phyloP scores from a whole-genome alignment of 2,797 vertebrate species.

The Erithacus rubecula region DNA sequence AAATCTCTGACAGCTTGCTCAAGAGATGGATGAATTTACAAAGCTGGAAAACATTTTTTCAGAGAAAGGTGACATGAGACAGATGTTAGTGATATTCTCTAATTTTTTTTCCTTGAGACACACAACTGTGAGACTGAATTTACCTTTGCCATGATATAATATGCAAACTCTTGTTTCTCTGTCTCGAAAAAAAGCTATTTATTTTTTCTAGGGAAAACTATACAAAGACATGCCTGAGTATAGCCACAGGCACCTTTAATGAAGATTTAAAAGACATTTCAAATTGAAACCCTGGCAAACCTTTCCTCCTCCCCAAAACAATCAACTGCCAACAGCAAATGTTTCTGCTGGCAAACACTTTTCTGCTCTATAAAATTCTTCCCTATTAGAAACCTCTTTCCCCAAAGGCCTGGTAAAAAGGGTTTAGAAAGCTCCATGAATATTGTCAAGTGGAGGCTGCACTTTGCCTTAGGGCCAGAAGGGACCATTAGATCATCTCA shows the following conservation, averaged over 20 bases:
- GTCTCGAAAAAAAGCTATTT: background rate
- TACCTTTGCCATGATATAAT: background rate
- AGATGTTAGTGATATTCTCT: background rate
- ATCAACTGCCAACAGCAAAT: slow-evolving; percentile 44
- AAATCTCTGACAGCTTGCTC: background rate
- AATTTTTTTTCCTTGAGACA: background rate
- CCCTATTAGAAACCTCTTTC: slow-evolving; percentile 29
- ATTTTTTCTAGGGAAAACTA: background rate
- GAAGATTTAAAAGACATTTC: slow-evolving; percentile 34
- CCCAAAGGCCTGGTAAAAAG: slow-evolving; percentile 57
- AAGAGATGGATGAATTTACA: slow-evolving; percentile 14
- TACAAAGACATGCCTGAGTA: slow-evolving; percentile 1
- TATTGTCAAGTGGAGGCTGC: slow-evolving; percentile 2
- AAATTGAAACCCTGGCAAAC: slow-evolving; percentile 33
- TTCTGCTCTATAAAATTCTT: slow-evolving; percentile 51
- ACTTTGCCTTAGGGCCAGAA: slow-evolving; percentile 17
- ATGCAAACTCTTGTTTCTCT: background rate
- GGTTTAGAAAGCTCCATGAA: background rate
- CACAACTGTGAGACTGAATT: background rate
- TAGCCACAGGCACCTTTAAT: slow-evolving; percentile 6
- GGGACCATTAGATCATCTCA: slow-evolving; percentile 59
- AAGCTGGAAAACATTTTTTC: background rate
- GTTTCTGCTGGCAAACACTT: slow-evolving; percentile 48
- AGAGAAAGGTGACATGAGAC: slow-evolving; percentile 3
- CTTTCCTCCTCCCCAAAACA: background rate